phyloP scores from a whole-genome alignment of 2,113 vertebrate genomes.

The Pseudorasbora parva region DNA sequence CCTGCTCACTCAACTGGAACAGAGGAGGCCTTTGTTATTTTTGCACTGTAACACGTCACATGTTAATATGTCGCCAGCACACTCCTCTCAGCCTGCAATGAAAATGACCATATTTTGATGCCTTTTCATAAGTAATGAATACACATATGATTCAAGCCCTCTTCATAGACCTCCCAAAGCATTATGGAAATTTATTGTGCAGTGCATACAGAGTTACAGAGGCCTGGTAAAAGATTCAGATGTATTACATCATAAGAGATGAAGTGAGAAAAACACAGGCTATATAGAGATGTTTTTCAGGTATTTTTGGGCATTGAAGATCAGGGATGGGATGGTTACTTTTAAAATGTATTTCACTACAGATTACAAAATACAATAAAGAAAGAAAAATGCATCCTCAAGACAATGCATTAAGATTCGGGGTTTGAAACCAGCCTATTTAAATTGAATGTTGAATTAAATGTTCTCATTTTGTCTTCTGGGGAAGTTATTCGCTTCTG shows the following conservation, averaged over 20 bases:
- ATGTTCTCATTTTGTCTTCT: too few relatives aligned
- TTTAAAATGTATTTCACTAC: too few relatives aligned
- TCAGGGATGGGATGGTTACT: too few relatives aligned
- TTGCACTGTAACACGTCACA: conserved; percentile 45
- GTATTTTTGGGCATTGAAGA: not conserved
- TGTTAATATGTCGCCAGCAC: not conserved
- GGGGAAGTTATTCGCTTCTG: too few relatives aligned
- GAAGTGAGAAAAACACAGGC: not conserved
- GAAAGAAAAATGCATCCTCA: too few relatives aligned
- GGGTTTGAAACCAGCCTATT: too few relatives aligned
- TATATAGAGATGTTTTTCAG: not conserved
- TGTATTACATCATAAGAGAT: not conserved
- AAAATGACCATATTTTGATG: not conserved
- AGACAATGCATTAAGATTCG: too few relatives aligned
- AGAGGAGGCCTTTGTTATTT: conserved; percentile 55
- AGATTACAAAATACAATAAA: too few relatives aligned
- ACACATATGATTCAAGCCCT: not conserved
- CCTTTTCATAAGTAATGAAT: not conserved
- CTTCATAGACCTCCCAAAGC: not conserved
- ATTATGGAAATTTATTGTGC: not conserved
- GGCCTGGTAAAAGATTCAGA: not conserved
- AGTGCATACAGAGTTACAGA: not conserved
- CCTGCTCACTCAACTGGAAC: conserved; percentile 52
- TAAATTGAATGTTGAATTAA: too few relatives aligned
- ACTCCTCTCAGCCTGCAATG: not conserved